Base-by-base conservation (phyloP, 1,140 invertebrate species). In the Popillia japonica region DNA sequence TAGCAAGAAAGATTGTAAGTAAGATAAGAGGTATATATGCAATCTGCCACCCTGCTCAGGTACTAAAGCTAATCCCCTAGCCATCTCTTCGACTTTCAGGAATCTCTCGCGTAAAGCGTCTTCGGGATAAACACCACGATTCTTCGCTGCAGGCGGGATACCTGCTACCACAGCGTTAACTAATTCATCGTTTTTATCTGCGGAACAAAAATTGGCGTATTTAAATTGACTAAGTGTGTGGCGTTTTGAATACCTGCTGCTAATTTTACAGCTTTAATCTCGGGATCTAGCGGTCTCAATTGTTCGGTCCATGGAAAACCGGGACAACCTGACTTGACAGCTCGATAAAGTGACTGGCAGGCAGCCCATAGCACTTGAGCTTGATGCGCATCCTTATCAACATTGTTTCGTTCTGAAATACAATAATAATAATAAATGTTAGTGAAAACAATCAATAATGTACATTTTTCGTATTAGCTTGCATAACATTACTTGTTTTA, bases 341-440 rank as follows among this genome's bases (percentile, higher is more conserved):
- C 92, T 64, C 93, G 89, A 81, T 94, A 90, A 40, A 99, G 88
- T 17, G 95, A 92, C 84, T 98, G 95, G 85, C 95, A 97, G 9
- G 97, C 94, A 77, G 95, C 91, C 98, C 97, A 99, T 80, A 98
- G 89, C 41, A 95, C 91, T 86, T 98, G 96, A 4, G 96, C 93
- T 80, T 95, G 91, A 77, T 93, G 92, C 0, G 93, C 92, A 78
- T 92, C 90, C 82, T 92, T 93, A 82, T 98, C 97, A 34, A 92
- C 90, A 23, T 93, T 92, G 59, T 94, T 92, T 42, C 96, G 91
- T 64, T 90, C 95, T 96, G 84, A 42, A 90, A 91, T 20, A 22
- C 4, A 41, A 23, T n/a, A 55, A 17, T 73, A 72, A 72, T 11
- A 2, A 2, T 72, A 34, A n/a, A n/a, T n/a, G n/a, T n/a, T 22